Evolutionary conservation across 2,888 invertebrate genomes (phyloP), one percentile per base, ranked within the genome.

Genomic region (Mythimna albipuncta): DNA sequence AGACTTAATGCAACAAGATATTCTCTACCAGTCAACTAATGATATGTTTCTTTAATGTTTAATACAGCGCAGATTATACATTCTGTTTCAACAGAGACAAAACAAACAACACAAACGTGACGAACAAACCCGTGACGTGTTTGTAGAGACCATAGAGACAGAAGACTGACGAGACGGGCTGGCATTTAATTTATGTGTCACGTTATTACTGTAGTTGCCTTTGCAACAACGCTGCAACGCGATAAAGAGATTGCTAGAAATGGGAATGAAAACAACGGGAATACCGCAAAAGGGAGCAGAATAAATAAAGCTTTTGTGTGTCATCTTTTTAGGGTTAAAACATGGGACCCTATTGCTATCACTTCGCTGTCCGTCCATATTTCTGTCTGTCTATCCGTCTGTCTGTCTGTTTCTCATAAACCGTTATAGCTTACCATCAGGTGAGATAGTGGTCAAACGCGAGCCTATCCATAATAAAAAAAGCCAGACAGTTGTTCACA

Each of bases 51-150:
- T 19, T 50, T 21, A 19, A 32, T 13, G 2, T 26, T 13, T 41
- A 11, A 26, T 44, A n/a, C 1, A 44, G 32, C 44, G 38, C 52
- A 65, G 59, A 65, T 38, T 38, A 47, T 9, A 52, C 26, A 13
- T 13, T 71, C 26, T n/a, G 5, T n/a, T 2, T 54, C 21, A 52
- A 19, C 4, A 62, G 50, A 64, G 16, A 62, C 58, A 21, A 19
- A 58, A 58, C 61, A 68, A 57, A 79, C 55, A 50, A 9, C 44
- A 58, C 52, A 62, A 77, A 77, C 79, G 79, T 79, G 67, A 79
- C 66, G n/a, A 41, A 16, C 32, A 57, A 67, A 74, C 62, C 32
- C 52, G 67, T 70, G 72, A 83, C 85, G 81, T 85, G 81, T 80
- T 81, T 55, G 62, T 19, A 81, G 63, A 73, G 63, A 79, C 63